Base-by-base conservation (phyloP, 2,797 vertebrate species). In the Crocodylus rhombifer region DNA sequence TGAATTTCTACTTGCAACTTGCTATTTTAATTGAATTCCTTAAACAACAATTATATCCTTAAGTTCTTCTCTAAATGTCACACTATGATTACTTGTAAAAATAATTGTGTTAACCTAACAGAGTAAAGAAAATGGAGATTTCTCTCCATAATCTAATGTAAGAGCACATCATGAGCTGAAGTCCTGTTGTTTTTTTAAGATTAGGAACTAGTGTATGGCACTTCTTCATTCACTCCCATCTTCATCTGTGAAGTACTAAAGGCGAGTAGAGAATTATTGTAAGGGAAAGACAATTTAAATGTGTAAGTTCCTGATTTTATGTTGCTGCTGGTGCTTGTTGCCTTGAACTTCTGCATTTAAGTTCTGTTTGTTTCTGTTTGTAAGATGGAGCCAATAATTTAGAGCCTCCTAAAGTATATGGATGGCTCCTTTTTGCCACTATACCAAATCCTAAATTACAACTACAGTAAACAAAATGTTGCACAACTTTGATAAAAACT, bases 381-480 rank as follows among this genome's bases (percentile, higher is more conserved):
- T 36, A 21, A 33, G 23, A 69, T 23, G 36, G 20, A 36, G 20
- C 36, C 33, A 69, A 69, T 69, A 51, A 51, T 69, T 69, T 79
- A 26, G 8, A 25, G 61, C 33, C 86, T 92, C 63, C 80, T 91
- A 77, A n/a, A 94, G 64, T 77, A 88, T 62, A 88, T 33, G 26
- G 30, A 74, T 4, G 13, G 21, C 1, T n/a, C 84, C 89, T 77
- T 82, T 20, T 86, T 56, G 82, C 7, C 82, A n/a, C 0, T 61
- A 28, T 28, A 56, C 42, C 58, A 89, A 84, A 79, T 79, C 60
- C 18, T 71, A 67, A 33, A 1, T 61, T 23, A 16, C 91, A 73
- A 84, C 33, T 13, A 71, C 15, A 42, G 33, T 14, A 71, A 25
- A 71, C 33, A 4, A 69, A 69, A 21, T 71, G 36, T 71, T 36